Evolutionary conservation across 2,113 vertebrate genomes (phyloP), one percentile per base, ranked within the genome.

Genomic region (Chaetodon trifascialis): DNA sequence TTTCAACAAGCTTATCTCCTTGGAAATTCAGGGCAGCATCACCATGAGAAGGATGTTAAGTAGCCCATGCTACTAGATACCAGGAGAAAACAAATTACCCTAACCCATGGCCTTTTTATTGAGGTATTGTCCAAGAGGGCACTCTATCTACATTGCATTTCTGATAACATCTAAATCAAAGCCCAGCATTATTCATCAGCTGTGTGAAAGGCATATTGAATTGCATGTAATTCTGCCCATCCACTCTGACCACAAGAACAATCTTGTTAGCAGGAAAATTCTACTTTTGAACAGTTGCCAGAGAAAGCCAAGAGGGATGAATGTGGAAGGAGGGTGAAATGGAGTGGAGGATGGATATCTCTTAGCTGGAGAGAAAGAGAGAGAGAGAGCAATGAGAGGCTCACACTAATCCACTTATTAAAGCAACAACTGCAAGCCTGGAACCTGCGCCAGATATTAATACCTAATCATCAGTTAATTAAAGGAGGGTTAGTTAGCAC

Each of bases 321-420:
- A 80, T 80, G 70, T 44, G 70, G 52, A 64, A 54, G 51, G 60
- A 55, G 56, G 73, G 69, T 54, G 71, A 52, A 63, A 59, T 11
- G 17, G 67, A 84, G 69, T 34, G 80, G 38, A 80, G 73, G 83
- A 70, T 65, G 59, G 73, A 83, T 84, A 86, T 85, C 83, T 81
- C 64, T 80, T 60, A 76, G 79, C 68, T 25, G 49, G 46, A 74
- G 87, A 82, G 83, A 78, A 56, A 16, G 38, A 36, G 34, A 11
- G 59, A 88, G 80, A 90, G 82, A 79, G 69, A 59, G 72, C 76
- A 90, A 80, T 47, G 79, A 93, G 90, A 89, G 90, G 86, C 91
- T 93, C 90, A 82, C 59, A 69, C 86, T 95, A 94, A 95, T 95
- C 94, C 92, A 94, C 94, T 94, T 94, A 95, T 93, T 94, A 93